Percentiles rank a stretch among this genome's conserved stretches.
Evolutionary conservation across 2,797 vertebrate genomes (phyloP).

Genomic region (Danionella dracula): DNA sequence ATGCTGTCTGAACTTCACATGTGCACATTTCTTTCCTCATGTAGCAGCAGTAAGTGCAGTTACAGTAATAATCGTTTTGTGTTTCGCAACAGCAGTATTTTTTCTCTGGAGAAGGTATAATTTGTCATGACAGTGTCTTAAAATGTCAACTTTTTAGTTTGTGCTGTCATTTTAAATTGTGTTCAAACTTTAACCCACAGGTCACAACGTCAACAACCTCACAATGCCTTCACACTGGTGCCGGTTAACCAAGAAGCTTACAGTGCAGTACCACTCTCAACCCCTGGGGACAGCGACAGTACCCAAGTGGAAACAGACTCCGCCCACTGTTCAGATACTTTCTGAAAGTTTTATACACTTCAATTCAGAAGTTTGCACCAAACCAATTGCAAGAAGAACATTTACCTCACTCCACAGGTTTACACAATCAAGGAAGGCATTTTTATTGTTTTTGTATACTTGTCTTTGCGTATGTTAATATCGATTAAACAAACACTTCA

Average conservation of each 20-base stretch:
- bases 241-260: not conserved
- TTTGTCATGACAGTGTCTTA: not conserved
- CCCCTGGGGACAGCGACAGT: not conserved
- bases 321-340: not conserved
- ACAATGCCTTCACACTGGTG: not conserved
- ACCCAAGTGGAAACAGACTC: not conserved
- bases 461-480: not conserved
- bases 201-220: not conserved
- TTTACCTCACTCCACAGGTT: not conserved
- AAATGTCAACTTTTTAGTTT: not conserved
- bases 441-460: constrained; percentile 9
- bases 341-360: no score
- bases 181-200: not conserved
- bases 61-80: not conserved
- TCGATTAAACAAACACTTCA: no score
- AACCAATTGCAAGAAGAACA: no score
- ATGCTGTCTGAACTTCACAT: not conserved
- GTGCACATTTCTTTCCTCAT: not conserved
- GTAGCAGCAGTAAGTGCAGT: not conserved
- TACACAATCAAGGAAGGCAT: not conserved
- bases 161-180: not conserved
- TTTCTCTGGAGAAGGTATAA: constrained; percentile 19
- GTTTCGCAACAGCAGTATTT: not conserved
- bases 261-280: not conserved
- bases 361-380: no score